Evolutionary conservation across 2,888 invertebrate species (phyloP).

Genomic region (Siphlonurus alternatus): DNA sequence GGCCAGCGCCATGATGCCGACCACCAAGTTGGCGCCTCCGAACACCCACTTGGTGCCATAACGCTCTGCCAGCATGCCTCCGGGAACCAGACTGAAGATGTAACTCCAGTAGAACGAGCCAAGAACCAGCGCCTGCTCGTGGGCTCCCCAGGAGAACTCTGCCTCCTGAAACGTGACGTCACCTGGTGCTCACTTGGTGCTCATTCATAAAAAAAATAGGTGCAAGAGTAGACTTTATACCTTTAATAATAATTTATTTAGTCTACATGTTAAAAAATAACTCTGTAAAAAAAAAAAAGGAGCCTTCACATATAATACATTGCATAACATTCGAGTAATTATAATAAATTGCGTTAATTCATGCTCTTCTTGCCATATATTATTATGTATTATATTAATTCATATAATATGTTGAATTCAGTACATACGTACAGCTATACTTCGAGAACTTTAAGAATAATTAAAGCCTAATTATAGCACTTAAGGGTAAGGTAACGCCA

Average conservation of each 20-base stretch:
- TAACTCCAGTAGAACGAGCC: conserved; percentile 12
- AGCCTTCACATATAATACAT: too few species aligned
- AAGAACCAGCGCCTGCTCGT: conserved; percentile 10
- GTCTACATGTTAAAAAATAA: neutral
- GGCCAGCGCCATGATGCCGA: conserved; percentile 7
- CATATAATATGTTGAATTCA: too few species aligned
- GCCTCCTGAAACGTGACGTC: too few species aligned
- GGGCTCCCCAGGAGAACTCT: conserved; percentile 9
- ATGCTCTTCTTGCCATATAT: too few species aligned
- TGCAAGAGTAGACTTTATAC: neutral
- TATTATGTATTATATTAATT: too few species aligned
- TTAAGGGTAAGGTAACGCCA: too few species aligned
- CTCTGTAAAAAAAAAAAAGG: neutral
- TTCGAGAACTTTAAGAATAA: too few species aligned
- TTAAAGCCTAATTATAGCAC: too few species aligned
- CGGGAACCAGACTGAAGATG: conserved; percentile 10
- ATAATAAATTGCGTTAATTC: too few species aligned
- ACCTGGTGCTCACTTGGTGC: neutral
- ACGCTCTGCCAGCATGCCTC: conserved; percentile 8
- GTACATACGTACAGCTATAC: too few species aligned
- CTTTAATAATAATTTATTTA: neutral
- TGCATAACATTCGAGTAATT: too few species aligned
- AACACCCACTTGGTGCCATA: conserved; percentile 10
- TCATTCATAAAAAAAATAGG: neutral
- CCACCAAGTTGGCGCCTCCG: conserved; percentile 9